Conservation (phyloP, 2,113 vertebrate species). For the Paralichthys olivaceus region DNA sequence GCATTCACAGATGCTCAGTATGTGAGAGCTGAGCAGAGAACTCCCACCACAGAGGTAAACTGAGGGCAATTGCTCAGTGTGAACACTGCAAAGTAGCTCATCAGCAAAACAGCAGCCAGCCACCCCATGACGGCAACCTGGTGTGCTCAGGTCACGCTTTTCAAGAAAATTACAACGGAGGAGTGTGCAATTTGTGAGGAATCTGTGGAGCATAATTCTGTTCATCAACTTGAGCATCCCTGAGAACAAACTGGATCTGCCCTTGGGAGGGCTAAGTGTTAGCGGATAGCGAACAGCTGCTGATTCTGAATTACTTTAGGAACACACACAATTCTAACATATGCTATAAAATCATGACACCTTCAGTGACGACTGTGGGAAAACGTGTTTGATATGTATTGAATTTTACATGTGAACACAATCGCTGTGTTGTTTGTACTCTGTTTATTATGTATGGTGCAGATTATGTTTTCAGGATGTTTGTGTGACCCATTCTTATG, state of each 20-base stretch:
- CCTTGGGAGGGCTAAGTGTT: conserved; percentile 31
- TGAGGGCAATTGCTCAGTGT: conserved; percentile 71
- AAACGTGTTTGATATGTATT: background rate
- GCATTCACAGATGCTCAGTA: conserved; percentile 66
- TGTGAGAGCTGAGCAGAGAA: conserved; percentile 54
- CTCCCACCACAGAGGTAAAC: conserved; percentile 65
- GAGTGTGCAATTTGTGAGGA: conserved; percentile 58
- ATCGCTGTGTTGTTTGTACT: background rate
- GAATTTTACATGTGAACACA: background rate
- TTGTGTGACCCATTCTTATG: too few species aligned
- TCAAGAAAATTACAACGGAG: conserved; percentile 64
- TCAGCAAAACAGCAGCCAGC: conserved; percentile 74
- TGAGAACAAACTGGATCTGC: conserved; percentile 42
- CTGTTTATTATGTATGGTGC: too few species aligned
- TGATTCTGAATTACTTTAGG: conserved; percentile 12
- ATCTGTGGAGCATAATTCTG: conserved; percentile 60
- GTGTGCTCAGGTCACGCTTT: conserved; percentile 63
- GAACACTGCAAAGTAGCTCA: conserved; percentile 70
- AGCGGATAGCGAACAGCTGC: conserved; percentile 15
- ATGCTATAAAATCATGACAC: background rate
- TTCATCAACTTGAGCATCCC: conserved; percentile 56
- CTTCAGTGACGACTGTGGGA: background rate
- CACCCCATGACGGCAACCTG: conserved; percentile 61
- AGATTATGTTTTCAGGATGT: too few species aligned
- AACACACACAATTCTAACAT: background rate